These are phyloP conservation scores for Sitta europaea DNA, from an alignment of 2,113 vertebrate species.

Conservation along the genomic window DNA sequence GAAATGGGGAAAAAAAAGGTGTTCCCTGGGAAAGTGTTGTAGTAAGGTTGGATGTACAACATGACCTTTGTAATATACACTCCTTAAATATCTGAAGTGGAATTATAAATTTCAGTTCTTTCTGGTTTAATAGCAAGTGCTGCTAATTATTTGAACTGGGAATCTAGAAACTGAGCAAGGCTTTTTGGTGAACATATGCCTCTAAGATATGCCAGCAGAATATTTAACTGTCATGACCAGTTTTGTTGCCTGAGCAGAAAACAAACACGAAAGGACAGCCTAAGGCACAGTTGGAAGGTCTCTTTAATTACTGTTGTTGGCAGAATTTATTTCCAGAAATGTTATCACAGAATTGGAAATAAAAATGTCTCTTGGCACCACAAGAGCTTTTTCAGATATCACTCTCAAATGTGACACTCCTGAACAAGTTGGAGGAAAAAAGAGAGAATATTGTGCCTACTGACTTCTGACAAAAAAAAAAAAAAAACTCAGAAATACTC, in stretches of 20 bases:
- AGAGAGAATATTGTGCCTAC: neutral
- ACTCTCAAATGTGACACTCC: neutral
- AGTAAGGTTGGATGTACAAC: neutral
- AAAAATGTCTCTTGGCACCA: neutral
- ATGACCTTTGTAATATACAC: neutral
- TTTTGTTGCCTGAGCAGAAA: slow-evolving; percentile 28
- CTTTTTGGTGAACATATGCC: neutral
- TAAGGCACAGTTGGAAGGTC: neutral
- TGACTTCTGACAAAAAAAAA: neutral
- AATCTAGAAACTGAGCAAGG: neutral
- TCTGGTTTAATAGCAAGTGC: neutral
- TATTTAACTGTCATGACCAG: slow-evolving; percentile 14
- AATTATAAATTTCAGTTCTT: neutral
- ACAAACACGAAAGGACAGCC: neutral
- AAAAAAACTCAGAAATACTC: neutral
- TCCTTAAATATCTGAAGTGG: neutral
- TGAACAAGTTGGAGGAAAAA: neutral
- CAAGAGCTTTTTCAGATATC: neutral
- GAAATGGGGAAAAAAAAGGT: neutral
- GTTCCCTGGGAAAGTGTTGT: neutral
- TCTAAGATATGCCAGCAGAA: neutral
- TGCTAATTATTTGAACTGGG: neutral
- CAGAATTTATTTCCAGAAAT: slow-evolving; percentile 25
- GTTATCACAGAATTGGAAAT: neutral
- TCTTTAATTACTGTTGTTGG: slow-evolving; percentile 13